Base-by-base conservation (phyloP, 1,140 invertebrate genomes). In the Glossosoma conforme region DNA sequence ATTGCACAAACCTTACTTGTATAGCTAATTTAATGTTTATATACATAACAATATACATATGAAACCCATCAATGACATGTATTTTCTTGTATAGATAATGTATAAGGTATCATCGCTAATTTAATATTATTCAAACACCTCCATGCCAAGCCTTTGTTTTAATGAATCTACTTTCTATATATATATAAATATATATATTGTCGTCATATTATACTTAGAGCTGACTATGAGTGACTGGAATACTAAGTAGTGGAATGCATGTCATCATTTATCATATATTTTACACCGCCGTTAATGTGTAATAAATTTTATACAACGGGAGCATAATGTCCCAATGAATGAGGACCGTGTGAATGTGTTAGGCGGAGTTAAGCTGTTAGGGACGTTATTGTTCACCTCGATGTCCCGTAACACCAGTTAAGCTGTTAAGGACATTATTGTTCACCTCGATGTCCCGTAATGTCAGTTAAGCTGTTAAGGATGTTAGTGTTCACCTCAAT, bases 1-100 rank as follows among this genome's bases (percentile, higher is more conserved):
- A 56, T 33, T 47, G 54, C 54, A 56, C 54, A 56, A 56, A 56
- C 54, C 44, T 33, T 51, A 52, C 35, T 41, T 56, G 54, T 56
- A 56, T 56, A 56, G 54, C 47, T 56, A 51, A 49, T 43, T 44
- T 51, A 56, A 56, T 52, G 43, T 56, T 51, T 47, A 41, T 54
- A 54, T 47, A 52, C 24, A 44, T 38, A 38, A 44, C 37, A 36
- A 45, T 36, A 43, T 36, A 30, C 15, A 49, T 49, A 49, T 44
- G 43, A 44, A 54, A 54, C 19, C 32, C 44, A 48, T 54, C 35
- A 44, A 44, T 54, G 37, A 51, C 33, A 55, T 50, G 53, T 54
- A 54, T 54, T 55, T 55, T 55, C 53, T 55, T 55, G 53, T 56
- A 56, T 47, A 56, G 54, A 49, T 56, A 56, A 47, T 51, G 22